These are phyloP conservation scores for Apeltes quadracus DNA, from an alignment of 2,113 vertebrate species.

Conservation along the genomic window DNA sequence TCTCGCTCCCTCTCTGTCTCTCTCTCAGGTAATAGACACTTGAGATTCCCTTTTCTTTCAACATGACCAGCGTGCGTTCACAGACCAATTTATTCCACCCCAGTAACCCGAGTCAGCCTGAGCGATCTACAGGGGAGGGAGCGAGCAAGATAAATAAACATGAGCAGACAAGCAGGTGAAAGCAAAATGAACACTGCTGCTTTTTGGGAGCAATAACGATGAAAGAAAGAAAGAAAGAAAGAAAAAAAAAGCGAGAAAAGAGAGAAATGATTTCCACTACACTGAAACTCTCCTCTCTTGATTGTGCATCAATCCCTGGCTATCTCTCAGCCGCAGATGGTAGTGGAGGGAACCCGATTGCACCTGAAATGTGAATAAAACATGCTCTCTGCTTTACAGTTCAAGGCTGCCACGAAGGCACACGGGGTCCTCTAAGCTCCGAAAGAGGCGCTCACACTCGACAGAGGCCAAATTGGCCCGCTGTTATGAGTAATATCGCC, in stretches of 20 bases:
- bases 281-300: constrained; percentile 59
- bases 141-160: background rate
- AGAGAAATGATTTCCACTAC: constrained; percentile 61
- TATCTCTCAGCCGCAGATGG: constrained; percentile 71
- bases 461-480: constrained; percentile 41
- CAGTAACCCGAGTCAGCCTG: constrained; percentile 39
- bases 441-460: constrained; percentile 37
- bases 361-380: constrained; percentile 75
- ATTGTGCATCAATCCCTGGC: constrained; percentile 74
- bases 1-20: background rate
- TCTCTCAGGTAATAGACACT: constrained; percentile 49
- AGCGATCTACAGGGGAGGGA: constrained; percentile 9
- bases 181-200: constrained; percentile 30
- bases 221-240: constrained; percentile 9
- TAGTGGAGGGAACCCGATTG: constrained; percentile 63
- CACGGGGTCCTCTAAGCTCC: constrained; percentile 48
- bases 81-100: constrained; percentile 4
- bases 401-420: constrained; percentile 54
- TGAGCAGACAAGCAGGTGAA: constrained; percentile 22
- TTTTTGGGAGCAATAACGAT: constrained; percentile 38
- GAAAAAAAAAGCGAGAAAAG: background rate
- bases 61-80: constrained; percentile 28
- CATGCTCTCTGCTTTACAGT: constrained; percentile 66
- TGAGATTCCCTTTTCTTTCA: constrained; percentile 33
- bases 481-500: constrained; percentile 28